Evolutionary conservation across 2,113 vertebrate species (phyloP).

Genomic region (Apistogramma diplotaenia): DNA sequence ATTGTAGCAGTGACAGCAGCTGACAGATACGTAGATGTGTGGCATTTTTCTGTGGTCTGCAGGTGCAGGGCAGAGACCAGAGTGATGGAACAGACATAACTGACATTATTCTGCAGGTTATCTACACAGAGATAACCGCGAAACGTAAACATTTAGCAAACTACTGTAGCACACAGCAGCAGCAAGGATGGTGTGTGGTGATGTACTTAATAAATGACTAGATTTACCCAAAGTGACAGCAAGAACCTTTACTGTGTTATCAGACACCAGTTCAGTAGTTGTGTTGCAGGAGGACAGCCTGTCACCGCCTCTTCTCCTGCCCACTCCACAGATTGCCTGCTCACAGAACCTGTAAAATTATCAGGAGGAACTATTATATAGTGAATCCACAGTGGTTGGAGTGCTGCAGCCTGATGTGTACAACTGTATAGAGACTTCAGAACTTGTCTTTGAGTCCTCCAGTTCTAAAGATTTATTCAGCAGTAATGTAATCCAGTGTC

Average conservation of each 20-base stretch:
- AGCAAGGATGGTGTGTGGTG: not conserved
- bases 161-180: not conserved
- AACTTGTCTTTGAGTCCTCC: too few species aligned
- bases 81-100: not conserved
- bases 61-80: not conserved
- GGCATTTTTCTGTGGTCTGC: not conserved
- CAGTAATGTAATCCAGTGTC: too few species aligned
- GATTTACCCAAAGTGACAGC: not conserved
- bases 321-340: not conserved
- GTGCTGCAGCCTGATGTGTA: too few species aligned
- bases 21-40: not conserved
- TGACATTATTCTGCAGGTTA: fast-evolving
- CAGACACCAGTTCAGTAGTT: too few species aligned
- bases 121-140: not conserved
- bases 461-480: too few species aligned
- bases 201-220: not conserved
- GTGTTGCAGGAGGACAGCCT: too few species aligned
- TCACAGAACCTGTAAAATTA: not conserved
- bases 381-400: too few species aligned
- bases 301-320: not conserved
- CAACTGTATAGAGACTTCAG: too few species aligned
- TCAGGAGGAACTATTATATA: not conserved
- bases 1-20: not conserved
- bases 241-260: too few species aligned
- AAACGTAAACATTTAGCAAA: not conserved